These are phyloP conservation scores for Pterocles gutturalis DNA, from an alignment of 2,113 vertebrate genomes.

Conservation along the genomic window DNA sequence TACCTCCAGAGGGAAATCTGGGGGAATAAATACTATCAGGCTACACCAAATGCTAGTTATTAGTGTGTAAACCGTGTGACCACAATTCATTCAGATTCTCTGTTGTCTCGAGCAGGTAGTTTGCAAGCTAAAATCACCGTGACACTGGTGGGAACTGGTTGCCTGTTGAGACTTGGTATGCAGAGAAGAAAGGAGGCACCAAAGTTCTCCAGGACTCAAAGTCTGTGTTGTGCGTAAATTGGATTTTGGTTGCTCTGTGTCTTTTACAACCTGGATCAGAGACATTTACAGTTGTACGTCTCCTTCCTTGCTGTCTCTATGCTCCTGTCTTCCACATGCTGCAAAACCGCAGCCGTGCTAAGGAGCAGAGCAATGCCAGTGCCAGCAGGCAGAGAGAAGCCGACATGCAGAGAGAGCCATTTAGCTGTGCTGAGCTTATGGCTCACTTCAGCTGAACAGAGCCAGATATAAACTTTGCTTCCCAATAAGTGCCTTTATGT, in stretches of 20 bases:
- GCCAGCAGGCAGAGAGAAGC: constrained; percentile 13
- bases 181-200: not conserved
- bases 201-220: not conserved
- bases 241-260: not conserved
- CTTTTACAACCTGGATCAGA: not conserved
- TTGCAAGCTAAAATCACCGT: not conserved
- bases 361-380: not conserved
- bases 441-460: not conserved
- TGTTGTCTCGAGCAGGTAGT: not conserved
- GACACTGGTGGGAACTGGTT: not conserved
- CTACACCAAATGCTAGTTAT: not conserved
- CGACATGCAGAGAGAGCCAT: not conserved
- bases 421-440: not conserved
- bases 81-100: not conserved
- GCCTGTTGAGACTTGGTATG: not conserved
- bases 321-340: not conserved
- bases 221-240: not conserved
- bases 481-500: not conserved
- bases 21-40: not conserved
- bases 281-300: not conserved
- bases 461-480: not conserved
- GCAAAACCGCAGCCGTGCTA: not conserved
- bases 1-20: not conserved
- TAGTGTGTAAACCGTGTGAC: not conserved
- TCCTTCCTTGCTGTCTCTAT: not conserved